Evolutionary conservation across 1,140 invertebrate species (phyloP), one percentile per base, ranked within the genome.

Genomic region (Pristionchus pacificus): DNA sequence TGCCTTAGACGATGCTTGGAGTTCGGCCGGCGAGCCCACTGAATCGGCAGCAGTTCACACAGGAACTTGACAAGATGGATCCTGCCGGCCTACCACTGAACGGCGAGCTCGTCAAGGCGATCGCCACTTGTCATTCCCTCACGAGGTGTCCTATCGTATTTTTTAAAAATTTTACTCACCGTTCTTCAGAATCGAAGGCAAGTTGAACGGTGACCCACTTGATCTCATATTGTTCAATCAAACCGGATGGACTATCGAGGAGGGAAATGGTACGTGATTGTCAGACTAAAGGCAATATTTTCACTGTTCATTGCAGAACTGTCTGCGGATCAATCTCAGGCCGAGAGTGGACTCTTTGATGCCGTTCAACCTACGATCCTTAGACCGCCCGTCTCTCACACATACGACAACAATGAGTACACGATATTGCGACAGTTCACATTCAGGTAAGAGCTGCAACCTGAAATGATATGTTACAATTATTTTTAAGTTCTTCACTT

Each of bases 161-260:
- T 3, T 67, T 65, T 49, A 14, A 10, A 14, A 60, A 19, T 28
- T 63, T 55, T 2, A 65, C 19, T 30, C 15, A 55, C 1, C 10
- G 15, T 58, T 2, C 31, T 68, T 30, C 60, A 72, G 80, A 66
- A 90, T 97, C 68, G 88, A 95, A 76, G 90, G 89, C 0, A 85
- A 89, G 78, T 84, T 96, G 49, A 89, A 89, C 73, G 95, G 94
- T 0, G 94, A 97, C 86, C 95, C 94, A 2, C 85, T 98, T 57
- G 95, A 97, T 83, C 84, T 95, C 1, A 95, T 96, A 73, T 87
- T 89, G 85, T 89, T 89, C 82, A 87, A 67, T 83, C 29, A 87
- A 19, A 88, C 87, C 24, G 82, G 83, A 63, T 88, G 88, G 87
- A 85, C 88, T 49, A 81, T 93, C 19, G 91, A 94, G 81, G 92